Conservation (phyloP, 2,113 vertebrate genomes). For the Cyanoliseus patagonus region DNA sequence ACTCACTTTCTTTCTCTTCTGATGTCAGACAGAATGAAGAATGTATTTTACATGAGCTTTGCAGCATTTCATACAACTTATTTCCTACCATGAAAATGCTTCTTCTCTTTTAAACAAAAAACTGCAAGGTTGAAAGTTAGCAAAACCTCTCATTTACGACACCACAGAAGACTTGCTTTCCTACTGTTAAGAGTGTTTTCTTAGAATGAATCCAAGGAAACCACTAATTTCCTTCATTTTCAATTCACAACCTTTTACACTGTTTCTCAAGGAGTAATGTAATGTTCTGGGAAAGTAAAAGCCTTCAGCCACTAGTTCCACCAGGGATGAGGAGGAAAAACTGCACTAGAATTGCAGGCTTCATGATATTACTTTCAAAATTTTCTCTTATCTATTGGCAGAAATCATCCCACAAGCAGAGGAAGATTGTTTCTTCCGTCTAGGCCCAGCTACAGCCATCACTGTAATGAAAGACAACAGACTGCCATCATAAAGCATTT, state of each 20-base stretch:
- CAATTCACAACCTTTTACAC: background rate
- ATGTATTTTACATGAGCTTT: background rate
- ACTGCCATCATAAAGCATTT: background rate
- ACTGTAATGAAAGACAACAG: background rate
- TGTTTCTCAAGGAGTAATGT: background rate
- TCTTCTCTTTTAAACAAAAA: background rate
- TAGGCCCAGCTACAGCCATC: background rate
- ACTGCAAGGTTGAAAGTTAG: background rate
- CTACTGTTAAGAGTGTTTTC: background rate
- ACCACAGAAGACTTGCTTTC: background rate
- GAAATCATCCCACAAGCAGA: background rate
- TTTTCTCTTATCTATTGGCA: background rate
- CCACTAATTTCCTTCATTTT: background rate
- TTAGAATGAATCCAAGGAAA: background rate
- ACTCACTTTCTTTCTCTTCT: background rate
- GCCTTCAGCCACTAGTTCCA: background rate
- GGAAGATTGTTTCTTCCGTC: background rate
- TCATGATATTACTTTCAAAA: fast-evolving
- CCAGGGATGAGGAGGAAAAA: background rate
- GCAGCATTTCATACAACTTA: background rate
- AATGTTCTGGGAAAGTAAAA: background rate
- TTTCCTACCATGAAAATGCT: constrained; percentile 11
- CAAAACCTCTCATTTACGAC: background rate
- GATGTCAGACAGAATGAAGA: constrained; percentile 14
- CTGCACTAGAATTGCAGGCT: background rate